Conservation (phyloP, 2,797 vertebrate genomes). For the Ptychobarbus kaznakovi region DNA sequence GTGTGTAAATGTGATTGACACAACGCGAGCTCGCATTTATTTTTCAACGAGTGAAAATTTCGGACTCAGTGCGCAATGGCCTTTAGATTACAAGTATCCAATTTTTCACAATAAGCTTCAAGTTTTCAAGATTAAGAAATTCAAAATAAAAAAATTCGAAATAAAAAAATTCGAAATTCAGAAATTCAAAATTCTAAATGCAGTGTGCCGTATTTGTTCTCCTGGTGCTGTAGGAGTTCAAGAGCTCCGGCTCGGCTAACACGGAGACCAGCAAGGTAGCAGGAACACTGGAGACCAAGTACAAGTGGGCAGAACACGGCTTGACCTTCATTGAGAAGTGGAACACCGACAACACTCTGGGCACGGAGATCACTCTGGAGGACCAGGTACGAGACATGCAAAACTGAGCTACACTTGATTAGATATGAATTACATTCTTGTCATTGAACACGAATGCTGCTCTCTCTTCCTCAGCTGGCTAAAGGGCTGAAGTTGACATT, state of each 20-base stretch:
- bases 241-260: constrained; percentile 94
- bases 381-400: constrained; percentile 77
- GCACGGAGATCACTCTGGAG: constrained; percentile 93
- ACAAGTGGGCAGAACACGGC: constrained; percentile 92
- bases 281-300: constrained; percentile 96
- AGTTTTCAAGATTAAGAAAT: too few relatives aligned
- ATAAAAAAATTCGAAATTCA: too few relatives aligned
- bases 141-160: background rate
- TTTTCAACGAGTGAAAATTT: too few relatives aligned
- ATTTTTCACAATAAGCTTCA: background rate
- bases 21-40: too few relatives aligned
- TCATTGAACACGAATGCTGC: background rate
- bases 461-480: constrained; percentile 80
- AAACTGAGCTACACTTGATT: background rate
- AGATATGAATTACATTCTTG: background rate
- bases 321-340: constrained; percentile 96
- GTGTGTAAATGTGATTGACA: too few relatives aligned
- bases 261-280: constrained; percentile 94
- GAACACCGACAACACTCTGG: constrained; percentile 96
- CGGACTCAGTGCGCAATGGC: too few relatives aligned
- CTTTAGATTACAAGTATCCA: background rate
- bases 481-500: constrained; percentile 95
- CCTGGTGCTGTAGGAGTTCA: constrained; percentile 86
- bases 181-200: too few relatives aligned
- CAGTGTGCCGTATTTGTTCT: background rate